Percentiles rank a stretch among this genome's conserved stretches.
These are phyloP conservation scores for Megamerina dolium DNA, from an alignment of 2,888 invertebrate genomes.

Conservation along the genomic window DNA sequence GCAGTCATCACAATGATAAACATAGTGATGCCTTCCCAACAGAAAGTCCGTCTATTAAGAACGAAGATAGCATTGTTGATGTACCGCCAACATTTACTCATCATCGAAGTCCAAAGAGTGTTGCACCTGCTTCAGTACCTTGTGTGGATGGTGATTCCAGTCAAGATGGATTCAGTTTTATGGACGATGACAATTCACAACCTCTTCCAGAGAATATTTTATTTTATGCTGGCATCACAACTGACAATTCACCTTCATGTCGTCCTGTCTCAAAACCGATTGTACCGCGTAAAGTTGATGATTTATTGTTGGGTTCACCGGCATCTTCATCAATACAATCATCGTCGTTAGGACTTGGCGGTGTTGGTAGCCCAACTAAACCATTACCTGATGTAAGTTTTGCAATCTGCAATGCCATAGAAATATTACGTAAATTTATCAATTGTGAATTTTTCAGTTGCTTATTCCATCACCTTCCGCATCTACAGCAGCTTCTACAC, in stretches of 20 bases:
- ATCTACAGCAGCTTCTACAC: slow-evolving; percentile 39
- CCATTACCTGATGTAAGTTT: slow-evolving; percentile 35
- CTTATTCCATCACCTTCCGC: slow-evolving; percentile 42
- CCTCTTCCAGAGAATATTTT: slow-evolving; percentile 45
- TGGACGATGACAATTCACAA: slow-evolving; percentile 52
- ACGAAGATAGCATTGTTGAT: slow-evolving; percentile 20
- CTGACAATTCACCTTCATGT: slow-evolving; percentile 45
- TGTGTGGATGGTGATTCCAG: slow-evolving; percentile 53
- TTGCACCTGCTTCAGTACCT: slow-evolving; percentile 12
- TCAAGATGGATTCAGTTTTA: slow-evolving; percentile 55
- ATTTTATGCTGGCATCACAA: slow-evolving; percentile 45
- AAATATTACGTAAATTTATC: neutral
- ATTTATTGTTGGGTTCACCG: slow-evolving; percentile 29
- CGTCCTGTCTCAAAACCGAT: slow-evolving; percentile 47
- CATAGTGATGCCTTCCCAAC: slow-evolving; percentile 21
- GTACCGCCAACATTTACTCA: slow-evolving; percentile 17
- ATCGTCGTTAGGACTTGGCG: slow-evolving; percentile 22
- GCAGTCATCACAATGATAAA: slow-evolving; percentile 21
- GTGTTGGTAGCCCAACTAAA: slow-evolving; percentile 26
- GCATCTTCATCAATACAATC: slow-evolving; percentile 28
- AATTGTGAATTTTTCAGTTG: slow-evolving; percentile 22
- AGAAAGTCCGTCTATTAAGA: slow-evolving; percentile 12
- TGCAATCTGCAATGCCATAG: neutral
- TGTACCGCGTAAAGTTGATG: slow-evolving; percentile 39
- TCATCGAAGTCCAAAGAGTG: slow-evolving; percentile 27